A percentile compares a stretch with the other conserved stretches of the same genome.
These are phyloP conservation scores for Sinosuthora webbiana DNA, from an alignment of 2,113 vertebrate species.

Conservation along the genomic window DNA sequence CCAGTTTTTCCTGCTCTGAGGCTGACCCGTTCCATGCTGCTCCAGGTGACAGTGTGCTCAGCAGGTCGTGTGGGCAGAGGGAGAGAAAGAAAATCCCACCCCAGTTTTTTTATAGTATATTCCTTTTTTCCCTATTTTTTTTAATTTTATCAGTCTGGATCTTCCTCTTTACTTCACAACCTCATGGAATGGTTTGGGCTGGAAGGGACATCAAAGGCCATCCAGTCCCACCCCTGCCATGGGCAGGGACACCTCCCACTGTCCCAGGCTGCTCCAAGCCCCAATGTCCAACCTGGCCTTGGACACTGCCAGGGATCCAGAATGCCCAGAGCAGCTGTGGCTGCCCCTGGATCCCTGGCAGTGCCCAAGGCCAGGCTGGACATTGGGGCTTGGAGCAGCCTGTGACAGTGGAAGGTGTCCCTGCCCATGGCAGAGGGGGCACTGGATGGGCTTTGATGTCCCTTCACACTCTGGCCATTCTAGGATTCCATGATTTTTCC, in stretches of 20 bases:
- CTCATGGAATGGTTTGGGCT: background rate
- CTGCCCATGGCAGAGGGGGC: rapidly evolving
- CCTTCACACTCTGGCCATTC: background rate
- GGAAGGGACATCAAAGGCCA: background rate
- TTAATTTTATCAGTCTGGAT: background rate
- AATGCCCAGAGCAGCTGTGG: too few relatives aligned
- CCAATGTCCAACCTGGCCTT: too few relatives aligned
- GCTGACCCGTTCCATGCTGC: background rate
- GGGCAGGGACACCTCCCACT: background rate
- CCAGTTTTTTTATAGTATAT: background rate
- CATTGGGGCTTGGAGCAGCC: background rate
- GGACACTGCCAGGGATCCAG: too few relatives aligned
- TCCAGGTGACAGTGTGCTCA: background rate
- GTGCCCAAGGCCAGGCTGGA: background rate
- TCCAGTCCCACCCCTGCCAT: rapidly evolving
- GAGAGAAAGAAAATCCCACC: background rate
- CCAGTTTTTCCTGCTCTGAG: background rate
- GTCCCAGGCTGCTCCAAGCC: background rate
- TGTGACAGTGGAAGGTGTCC: background rate
- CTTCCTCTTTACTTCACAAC: background rate
- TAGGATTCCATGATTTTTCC: background rate
- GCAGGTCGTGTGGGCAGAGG: background rate
- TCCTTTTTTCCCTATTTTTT: background rate
- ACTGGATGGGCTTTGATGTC: rapidly evolving
- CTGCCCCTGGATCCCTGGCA: too few relatives aligned